Evolutionary conservation across 2,888 invertebrate species (phyloP), one percentile per base, ranked within the genome.

Genomic region (Conistra vaccinii): DNA sequence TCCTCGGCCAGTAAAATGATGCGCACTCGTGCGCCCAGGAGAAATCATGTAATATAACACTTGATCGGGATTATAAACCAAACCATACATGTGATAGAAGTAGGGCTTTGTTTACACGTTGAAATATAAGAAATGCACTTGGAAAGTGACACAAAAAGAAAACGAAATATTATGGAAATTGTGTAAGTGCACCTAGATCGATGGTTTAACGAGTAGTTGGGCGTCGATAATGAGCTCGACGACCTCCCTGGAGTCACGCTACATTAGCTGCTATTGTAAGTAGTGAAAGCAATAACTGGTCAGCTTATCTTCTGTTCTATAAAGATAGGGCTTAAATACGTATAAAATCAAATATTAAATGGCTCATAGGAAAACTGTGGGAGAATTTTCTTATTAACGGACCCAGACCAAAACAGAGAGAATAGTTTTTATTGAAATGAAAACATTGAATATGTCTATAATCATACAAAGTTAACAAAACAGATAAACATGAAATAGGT

Each of bases 41-140:
- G 96, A 95, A 96, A 95, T 93, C 93, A 92, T 91, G 94, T 92
- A 94, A 94, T 89, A 89, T 87, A 91, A 94, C 86, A 92, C 89
- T 85, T 84, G 76, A 86, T 85, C 78, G 78, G 83, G 83, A 85
- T 87, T 84, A 84, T 80, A 76, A 80, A 78, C 78, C 62, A 76
- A 80, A 77, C 78, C 60, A 68, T 48, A 73, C 65, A 72, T 69
- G 32, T 66, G 69, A 58, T 65, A 69, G 12, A 76, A 68, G 39
- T 57, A 79, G 48, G 72, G 53, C 23, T 51, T 53, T 72, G 12
- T 45, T 12, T 4, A 48, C 20, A 32, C 17, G 55, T 45, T 68
- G 12, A 57, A 51, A 67, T 53, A 45, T 32, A 61, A 53, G 35
- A 65, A 69, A 63, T 29, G 26, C 39, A 57, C 66, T 76, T 63